Conservation (phyloP, 2,797 vertebrate genomes). For the Buceros bicornis region DNA sequence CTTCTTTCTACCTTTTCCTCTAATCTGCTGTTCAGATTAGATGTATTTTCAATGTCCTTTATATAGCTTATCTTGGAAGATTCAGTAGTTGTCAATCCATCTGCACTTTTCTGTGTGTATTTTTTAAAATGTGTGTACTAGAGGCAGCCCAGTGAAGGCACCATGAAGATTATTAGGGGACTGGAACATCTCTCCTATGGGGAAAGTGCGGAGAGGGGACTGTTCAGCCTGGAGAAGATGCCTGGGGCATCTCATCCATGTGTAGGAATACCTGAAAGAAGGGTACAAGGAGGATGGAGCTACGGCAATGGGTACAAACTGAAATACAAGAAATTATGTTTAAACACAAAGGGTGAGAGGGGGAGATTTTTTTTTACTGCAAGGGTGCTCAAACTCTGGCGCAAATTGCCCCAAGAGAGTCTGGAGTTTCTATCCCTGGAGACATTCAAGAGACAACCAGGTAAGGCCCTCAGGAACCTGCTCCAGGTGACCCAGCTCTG, state of each 20-base stretch:
- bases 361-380: neutral
- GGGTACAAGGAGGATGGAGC: neutral
- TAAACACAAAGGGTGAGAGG: neutral
- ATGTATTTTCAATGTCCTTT: neutral
- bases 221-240: neutral
- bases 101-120: neutral
- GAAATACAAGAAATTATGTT: neutral
- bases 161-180: too few relatives aligned
- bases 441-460: neutral
- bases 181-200: neutral
- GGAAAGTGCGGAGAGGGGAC: neutral
- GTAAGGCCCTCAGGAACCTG: neutral
- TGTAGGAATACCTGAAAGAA: neutral
- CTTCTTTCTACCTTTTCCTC: neutral
- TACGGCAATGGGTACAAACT: neutral
- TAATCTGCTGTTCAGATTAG: neutral
- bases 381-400: neutral
- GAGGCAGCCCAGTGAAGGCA: neutral
- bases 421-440: neutral
- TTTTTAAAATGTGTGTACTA: neutral
- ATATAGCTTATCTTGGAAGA: neutral
- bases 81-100: neutral
- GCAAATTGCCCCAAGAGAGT: neutral
- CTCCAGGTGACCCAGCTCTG: neutral
- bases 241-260: neutral